These are phyloP conservation scores for Aphelocoma californica DNA, from an alignment of 2,797 vertebrate genomes.

Conservation along the genomic window DNA sequence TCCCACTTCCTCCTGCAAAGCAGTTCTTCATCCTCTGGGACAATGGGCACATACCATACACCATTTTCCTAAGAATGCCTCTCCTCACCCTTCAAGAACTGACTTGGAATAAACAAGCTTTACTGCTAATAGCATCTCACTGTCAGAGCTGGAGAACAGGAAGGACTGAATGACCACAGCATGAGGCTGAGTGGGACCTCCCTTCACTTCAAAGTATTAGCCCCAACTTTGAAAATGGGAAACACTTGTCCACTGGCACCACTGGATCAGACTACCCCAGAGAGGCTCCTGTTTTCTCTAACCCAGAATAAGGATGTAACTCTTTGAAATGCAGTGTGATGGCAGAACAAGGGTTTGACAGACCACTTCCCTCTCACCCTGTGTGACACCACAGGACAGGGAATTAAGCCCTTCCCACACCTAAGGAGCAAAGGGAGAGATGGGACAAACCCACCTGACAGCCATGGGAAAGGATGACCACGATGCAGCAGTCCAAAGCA, in stretches of 20 bases:
- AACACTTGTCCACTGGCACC: not conserved
- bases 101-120: not conserved
- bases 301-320: not conserved
- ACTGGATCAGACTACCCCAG: not conserved
- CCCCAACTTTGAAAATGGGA: accelerated
- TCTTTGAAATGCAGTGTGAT: accelerated
- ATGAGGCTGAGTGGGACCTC: accelerated
- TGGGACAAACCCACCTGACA: slow-evolving; percentile 79
- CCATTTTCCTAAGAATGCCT: not conserved
- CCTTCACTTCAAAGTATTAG: accelerated
- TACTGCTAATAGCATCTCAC: not conserved
- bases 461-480: slow-evolving; percentile 93
- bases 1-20: not conserved
- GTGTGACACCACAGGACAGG: accelerated
- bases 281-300: not conserved
- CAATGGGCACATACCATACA: accelerated
- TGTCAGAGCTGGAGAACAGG: not conserved
- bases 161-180: not conserved
- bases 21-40: not conserved
- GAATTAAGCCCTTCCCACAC: accelerated
- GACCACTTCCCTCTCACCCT: not conserved
- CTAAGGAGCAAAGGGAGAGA: not conserved
- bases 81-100: not conserved
- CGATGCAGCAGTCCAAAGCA: slow-evolving; percentile 85
- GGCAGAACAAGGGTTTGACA: not conserved